Evolutionary conservation across 53 echinoderm and acorn worm species (phyloP).

Genomic region (Mesocentrotus franciscanus): DNA sequence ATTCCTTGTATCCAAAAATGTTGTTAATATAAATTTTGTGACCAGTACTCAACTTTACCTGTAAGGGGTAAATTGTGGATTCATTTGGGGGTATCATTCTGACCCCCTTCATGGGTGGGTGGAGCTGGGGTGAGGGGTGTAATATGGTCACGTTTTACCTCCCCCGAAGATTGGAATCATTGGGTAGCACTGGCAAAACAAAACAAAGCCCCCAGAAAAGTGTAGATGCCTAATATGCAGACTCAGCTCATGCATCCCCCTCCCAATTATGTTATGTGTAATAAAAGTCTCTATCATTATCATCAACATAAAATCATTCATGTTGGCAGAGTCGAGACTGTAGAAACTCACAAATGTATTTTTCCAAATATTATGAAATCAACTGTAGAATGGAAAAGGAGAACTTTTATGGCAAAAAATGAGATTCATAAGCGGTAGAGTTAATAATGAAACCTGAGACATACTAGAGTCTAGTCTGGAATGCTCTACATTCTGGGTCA

Average conservation of each 20-base stretch:
- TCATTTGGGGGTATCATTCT: not conserved
- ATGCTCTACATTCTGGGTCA: no score
- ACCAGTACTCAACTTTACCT: no score
- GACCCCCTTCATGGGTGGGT: conserved; percentile 21
- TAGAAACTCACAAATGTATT: no score
- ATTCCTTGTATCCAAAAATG: conserved; percentile 3
- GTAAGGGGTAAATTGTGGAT: not conserved
- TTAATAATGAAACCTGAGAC: not conserved
- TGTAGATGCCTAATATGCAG: no score
- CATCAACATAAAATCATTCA: not conserved
- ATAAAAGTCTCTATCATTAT: no score
- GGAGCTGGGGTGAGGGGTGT: not conserved
- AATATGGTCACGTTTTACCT: conserved; percentile 61
- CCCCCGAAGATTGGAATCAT: not conserved
- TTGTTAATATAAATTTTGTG: not conserved
- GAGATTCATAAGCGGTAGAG: not conserved
- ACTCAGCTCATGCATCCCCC: no score
- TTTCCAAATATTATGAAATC: not conserved
- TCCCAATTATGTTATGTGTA: no score
- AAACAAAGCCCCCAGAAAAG: no score
- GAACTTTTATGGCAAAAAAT: not conserved
- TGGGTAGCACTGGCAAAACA: conserved; percentile 23
- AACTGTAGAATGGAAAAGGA: not conserved
- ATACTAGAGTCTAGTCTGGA: no score
- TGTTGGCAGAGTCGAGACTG: not conserved